A percentile compares a stretch with the other conserved stretches of the same genome.
These are phyloP conservation scores for Steatocranus sp. DNA, from an alignment of 2,797 vertebrate genomes.

Conservation along the genomic window DNA sequence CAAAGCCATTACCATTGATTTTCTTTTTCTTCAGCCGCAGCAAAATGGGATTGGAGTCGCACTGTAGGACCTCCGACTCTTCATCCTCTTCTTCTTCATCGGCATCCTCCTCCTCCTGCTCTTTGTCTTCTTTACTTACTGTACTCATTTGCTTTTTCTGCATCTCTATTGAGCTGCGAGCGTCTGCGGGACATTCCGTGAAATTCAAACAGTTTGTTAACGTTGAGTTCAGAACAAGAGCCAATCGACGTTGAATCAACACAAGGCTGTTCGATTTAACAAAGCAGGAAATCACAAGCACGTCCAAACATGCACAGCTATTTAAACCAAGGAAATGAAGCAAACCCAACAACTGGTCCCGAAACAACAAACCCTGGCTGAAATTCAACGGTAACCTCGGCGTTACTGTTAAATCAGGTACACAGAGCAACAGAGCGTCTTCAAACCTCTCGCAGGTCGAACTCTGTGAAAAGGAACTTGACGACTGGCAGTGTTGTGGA, in stretches of 20 bases:
- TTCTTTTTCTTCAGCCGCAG: conserved; percentile 27
- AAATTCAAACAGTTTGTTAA: not conserved
- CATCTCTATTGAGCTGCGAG: not conserved
- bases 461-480: not conserved
- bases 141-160: not conserved
- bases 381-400: not conserved
- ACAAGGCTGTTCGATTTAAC: not conserved
- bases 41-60: conserved; percentile 41
- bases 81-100: conserved; percentile 19
- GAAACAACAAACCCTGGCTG: not conserved
- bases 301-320: not conserved
- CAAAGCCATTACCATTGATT: conserved; percentile 52
- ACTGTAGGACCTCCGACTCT: conserved; percentile 14
- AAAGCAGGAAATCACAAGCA: not conserved
- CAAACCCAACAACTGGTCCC: not conserved
- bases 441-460: not conserved
- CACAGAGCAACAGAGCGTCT: not conserved
- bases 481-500: not conserved
- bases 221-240: not conserved
- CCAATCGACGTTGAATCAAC: not conserved
- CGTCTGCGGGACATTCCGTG: not conserved
- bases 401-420: not conserved
- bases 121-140: not conserved
- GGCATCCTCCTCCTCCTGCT: not conserved
- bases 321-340: not conserved